Evolutionary conservation across 2,797 vertebrate species (phyloP), one percentile per base, ranked within the genome.

Genomic region (Rhincodon typus): DNA sequence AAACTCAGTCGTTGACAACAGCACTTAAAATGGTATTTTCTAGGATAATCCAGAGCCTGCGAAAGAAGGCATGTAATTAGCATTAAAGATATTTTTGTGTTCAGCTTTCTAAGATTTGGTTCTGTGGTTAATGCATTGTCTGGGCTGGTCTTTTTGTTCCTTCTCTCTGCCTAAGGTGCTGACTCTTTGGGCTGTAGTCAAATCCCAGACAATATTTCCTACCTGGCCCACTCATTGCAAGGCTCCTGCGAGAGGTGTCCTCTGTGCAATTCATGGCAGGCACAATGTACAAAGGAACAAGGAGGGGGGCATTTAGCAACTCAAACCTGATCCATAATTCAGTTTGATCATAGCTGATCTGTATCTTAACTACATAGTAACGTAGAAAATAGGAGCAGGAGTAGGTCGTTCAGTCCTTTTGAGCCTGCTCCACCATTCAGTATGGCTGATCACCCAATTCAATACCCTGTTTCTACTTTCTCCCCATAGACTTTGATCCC

Each of bases 21-120:
- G 94, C 70, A 95, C 94, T 95, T 77, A 72, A 34, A 34, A 15
- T 74, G 70, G 69, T 74, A 95, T 77, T 30, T 95, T 34, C 94
- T 19, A 21, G n/a, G 67, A 38, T 67, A 23, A 67, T 38, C 90
- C 21, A 21, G 57, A 38, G 46, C 27, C 86, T 88, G 10, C 8
- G 53, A 62, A 88, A 34, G 57, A 15, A 93, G 90, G n/a, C 90
- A 12, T 67, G 19, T 21, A 42, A 34, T 67, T 25, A 38, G 90
- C n/a, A 23, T 69, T 19, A 8, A 38, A 93, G 38, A 38, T 93
- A 25, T 67, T 38, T 53, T 42, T 25, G 21, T 21, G 21, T 84
- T 21, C 77, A 42, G 79, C 79, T 38, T 19, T 8, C 21, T 21
- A n/a, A 84, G 82, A 46, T 84, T 84, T 2, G 25, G 1, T 46